Base-by-base conservation (phyloP, 2,888 invertebrate genomes). In the Hedya salicella region DNA sequence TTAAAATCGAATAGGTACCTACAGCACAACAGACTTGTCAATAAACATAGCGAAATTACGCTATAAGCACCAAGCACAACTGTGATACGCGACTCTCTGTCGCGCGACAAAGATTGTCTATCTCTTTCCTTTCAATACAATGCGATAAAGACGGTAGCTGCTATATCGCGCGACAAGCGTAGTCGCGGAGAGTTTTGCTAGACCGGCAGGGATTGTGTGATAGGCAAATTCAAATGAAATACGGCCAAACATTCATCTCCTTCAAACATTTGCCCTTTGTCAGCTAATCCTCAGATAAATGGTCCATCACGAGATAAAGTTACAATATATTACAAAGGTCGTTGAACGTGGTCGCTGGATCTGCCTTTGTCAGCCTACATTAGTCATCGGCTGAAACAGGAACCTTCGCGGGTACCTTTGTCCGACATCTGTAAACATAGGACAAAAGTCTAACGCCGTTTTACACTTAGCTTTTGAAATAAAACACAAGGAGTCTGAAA, bases 311-410 rank as follows among this genome's bases (percentile, higher is more conserved):
- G 2, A 39, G 39, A 25, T 19, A 14, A 57, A 39, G 1, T 9
- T 32, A 30, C 40, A 49, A 57, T 57, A 49, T 63, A 36, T 57
- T 39, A 21, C 56, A 44, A 25, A 39, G 59, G 59, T 53, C 52
- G 19, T n/a, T 25, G 59, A 60, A 25, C 65, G 56, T 30, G 16
- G 49, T 2, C 17, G 17, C 16, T 52, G 21, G 16, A 17, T 42
- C 19, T 44, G 42, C 52, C 59, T 65, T 52, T 63, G 56, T 56
- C 17, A 40, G 14, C 36, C 11, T 42, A 32, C 30, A 61, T 66
- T 54, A 61, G 39, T 66, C 60, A 66, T 42, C 48, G 16, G 61
- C 16, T 60, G 59, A 49, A 40, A 42, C 60, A 40, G 46, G 60
- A 48, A n/a, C n/a, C 39, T 39, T 40, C 17, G 17, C 25, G 6